Percentiles rank a stretch among this genome's conserved stretches.
phyloP scores from a whole-genome alignment of 2,797 vertebrate genomes.

The Esox lucius region DNA sequence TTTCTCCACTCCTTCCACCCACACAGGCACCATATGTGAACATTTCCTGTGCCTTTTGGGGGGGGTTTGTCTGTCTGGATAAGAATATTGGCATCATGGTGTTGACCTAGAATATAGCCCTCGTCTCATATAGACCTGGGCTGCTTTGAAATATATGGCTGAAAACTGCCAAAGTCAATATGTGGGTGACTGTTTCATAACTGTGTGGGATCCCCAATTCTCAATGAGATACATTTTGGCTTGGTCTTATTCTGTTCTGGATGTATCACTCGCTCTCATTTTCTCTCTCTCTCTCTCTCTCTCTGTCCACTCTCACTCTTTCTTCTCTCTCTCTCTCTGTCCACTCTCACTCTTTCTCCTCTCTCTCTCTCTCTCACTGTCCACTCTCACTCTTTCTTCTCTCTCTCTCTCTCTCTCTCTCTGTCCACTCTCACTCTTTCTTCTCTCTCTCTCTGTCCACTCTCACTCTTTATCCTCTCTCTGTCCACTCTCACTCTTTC shows the following conservation, averaged over 20 bases:
- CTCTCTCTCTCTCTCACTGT: not conserved
- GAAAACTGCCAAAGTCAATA: not conserved
- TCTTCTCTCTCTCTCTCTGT: not conserved
- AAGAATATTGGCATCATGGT: not conserved
- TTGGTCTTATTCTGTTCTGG: too few relatives aligned
- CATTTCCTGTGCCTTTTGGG: constrained; percentile 5
- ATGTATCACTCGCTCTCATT: not conserved
- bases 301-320: not conserved
- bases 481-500: not conserved
- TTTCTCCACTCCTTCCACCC: not conserved
- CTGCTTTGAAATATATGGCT: not conserved
- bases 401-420: not conserved
- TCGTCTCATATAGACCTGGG: not conserved
- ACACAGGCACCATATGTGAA: constrained; percentile 5
- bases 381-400: not conserved
- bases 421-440: constrained; percentile 7
- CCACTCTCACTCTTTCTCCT: constrained; percentile 6
- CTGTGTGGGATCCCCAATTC: not conserved
- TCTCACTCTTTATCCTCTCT: too few relatives aligned
- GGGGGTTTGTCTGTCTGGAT: not conserved
- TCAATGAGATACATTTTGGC: not conserved
- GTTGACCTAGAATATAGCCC: not conserved
- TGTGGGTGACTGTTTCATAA: not conserved
- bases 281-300: constrained; percentile 6
- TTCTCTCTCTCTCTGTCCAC: constrained; percentile 9